Evolutionary conservation across 92 coral and sea anemone genomes (phyloP), one percentile per base, ranked within the genome.

Genomic region (Actinernus sp.): DNA sequence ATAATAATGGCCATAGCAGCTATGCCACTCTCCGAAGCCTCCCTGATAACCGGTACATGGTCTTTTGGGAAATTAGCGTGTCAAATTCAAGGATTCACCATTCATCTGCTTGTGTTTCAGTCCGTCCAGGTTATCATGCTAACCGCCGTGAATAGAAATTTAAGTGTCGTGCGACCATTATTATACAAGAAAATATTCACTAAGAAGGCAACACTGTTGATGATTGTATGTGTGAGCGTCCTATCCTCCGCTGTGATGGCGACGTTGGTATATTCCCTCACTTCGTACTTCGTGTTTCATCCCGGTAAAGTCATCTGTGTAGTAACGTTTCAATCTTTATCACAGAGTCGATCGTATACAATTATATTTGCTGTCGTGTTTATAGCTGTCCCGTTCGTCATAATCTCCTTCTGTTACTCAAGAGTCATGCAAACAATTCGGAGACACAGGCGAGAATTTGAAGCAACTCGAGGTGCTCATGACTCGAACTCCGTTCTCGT

Each of bases 271-370:
- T 49, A 76, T 21, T 34, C 64, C 26, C 69, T 74, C 19, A 52
- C 86, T 0, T 59, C 71, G 1, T 46, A 79, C 49, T 90, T 86
- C 31, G 53, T 49, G 0, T 90, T 90, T 72, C 96, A 90, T 34
- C 92, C 96, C 5, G 89, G 96, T 44, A 90, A 90, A 71, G 96
- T 56, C 6, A 65, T 90, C 39, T 90, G 96, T 51, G 89, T 76
- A n/a, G 82, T 88, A 29, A 46, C 68, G 0, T 85, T 90, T 28
- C 64, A 43, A 9, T 49, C 53, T 0, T 10, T 63, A 3, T 26
- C 76, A 8, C 84, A 72, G 44, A 81, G 89, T 27, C 49, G 44
- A 1, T 61, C 50, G 0, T 85, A 78, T 43, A 90, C 96, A 6
- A 51, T 73, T 10, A 16, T 65, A 30, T 85, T 86, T 61, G 67